Evolutionary conservation across 2,797 vertebrate species (phyloP).

Genomic region (Staurois parvus): DNA sequence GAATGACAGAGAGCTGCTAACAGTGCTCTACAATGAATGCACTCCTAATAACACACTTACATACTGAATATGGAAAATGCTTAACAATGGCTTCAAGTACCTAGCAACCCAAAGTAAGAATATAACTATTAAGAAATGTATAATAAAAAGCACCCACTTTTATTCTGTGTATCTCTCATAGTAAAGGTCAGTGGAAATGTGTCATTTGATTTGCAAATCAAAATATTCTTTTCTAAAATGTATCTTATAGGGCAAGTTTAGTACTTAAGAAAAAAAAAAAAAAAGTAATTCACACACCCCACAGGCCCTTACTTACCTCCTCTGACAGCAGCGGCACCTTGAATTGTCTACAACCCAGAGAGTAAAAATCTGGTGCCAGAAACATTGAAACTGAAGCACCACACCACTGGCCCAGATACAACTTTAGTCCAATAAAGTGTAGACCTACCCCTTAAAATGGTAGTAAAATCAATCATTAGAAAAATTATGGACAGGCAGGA

Average conservation of each 20-base stretch:
- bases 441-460: too few species aligned
- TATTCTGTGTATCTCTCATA: background rate
- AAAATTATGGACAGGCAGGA: too few species aligned
- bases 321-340: too few species aligned
- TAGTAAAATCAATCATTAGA: too few species aligned
- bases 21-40: constrained; percentile 13
- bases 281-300: too few species aligned
- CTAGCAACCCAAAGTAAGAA: constrained; percentile 43
- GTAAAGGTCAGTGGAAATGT: constrained; percentile 18
- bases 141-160: constrained; percentile 36
- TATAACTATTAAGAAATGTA: constrained; percentile 21
- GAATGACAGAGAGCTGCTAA: constrained; percentile 38
- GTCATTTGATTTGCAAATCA: background rate
- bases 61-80: constrained; percentile 45
- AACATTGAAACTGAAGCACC: too few species aligned
- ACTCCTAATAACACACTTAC: constrained; percentile 37
- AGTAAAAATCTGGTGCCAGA: too few species aligned
- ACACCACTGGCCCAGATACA: too few species aligned
- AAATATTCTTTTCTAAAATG: constrained; percentile 1
- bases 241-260: background rate
- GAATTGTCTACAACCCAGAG: too few species aligned
- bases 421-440: too few species aligned
- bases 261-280: background rate
- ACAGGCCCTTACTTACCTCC: too few species aligned
- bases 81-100: constrained; percentile 53